Conservation (phyloP, 1,140 invertebrate species). For the Lycorma delicatula region DNA sequence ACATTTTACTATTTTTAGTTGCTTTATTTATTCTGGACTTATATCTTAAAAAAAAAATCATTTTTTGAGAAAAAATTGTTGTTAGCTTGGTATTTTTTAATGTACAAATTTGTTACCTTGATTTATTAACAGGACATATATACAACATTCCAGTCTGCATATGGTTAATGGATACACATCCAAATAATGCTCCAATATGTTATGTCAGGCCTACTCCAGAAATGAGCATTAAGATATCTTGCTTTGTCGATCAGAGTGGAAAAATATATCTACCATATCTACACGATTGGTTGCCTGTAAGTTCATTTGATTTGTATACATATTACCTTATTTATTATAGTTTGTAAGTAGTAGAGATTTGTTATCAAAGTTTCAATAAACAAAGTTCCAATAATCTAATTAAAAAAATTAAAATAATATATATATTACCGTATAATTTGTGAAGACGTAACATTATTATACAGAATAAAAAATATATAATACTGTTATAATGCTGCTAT, state of each 20-base stretch:
- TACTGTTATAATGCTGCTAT: no score
- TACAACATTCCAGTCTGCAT: constrained; percentile 98
- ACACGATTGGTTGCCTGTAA: constrained; percentile 86
- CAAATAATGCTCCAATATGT: constrained; percentile 93
- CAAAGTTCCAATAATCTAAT: no score
- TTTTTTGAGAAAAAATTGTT: neutral
- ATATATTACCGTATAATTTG: no score
- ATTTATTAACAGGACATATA: constrained; percentile 47
- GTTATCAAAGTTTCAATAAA: no score
- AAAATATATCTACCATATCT: constrained; percentile 96
- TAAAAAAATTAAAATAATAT: no score
- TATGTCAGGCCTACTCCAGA: constrained; percentile 92
- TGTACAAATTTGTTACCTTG: constrained; percentile 1
- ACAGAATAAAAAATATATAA: no score
- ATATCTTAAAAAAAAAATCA: neutral
- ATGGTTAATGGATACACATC: constrained; percentile 95
- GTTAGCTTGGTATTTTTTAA: neutral
- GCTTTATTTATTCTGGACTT: neutral
- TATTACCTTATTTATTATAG: no score
- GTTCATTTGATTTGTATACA: no score
- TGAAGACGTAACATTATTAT: no score
- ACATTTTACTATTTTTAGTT: neutral
- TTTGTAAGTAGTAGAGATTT: no score
- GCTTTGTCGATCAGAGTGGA: constrained; percentile 90
- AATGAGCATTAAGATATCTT: constrained; percentile 92